A percentile compares a stretch with the other conserved stretches of the same genome.
Conservation (phyloP, 2,113 vertebrate genomes). For the Mystacornis crossleyi region DNA sequence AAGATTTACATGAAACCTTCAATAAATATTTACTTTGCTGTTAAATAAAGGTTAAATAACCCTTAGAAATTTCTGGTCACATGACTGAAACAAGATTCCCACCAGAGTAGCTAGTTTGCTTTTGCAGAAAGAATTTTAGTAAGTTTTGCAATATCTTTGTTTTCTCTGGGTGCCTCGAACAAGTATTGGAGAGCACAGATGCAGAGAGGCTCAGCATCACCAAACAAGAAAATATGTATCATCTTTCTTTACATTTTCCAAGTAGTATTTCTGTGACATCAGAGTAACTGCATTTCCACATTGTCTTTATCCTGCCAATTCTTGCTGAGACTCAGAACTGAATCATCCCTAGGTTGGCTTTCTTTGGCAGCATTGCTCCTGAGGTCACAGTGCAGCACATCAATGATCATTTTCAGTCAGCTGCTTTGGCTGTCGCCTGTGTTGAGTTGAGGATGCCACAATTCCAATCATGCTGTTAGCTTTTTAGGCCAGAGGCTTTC, state of each 20-base stretch:
- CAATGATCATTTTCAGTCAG: neutral
- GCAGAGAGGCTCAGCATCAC: neutral
- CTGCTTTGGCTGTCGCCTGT: neutral
- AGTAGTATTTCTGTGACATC: neutral
- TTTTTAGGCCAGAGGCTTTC: neutral
- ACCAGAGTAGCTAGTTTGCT: neutral
- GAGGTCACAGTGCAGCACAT: neutral
- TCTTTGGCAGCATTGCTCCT: neutral
- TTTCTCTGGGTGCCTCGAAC: neutral
- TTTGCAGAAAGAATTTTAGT: neutral
- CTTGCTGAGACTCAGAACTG: neutral
- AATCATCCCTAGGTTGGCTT: neutral
- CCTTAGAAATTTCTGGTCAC: neutral
- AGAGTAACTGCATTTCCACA: neutral
- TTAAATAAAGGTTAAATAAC: neutral
- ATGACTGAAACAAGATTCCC: neutral
- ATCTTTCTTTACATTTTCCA: neutral
- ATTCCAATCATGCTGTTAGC: neutral
- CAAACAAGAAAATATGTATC: neutral
- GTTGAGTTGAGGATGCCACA: neutral
- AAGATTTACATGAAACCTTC: neutral
- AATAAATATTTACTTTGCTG: constrained; percentile 2
- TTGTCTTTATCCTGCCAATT: neutral
- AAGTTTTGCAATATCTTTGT: neutral
- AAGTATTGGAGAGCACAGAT: neutral